Evolutionary conservation across 2,113 vertebrate genomes (phyloP), one percentile per base, ranked within the genome.

Genomic region (Apaloderma vittatum): DNA sequence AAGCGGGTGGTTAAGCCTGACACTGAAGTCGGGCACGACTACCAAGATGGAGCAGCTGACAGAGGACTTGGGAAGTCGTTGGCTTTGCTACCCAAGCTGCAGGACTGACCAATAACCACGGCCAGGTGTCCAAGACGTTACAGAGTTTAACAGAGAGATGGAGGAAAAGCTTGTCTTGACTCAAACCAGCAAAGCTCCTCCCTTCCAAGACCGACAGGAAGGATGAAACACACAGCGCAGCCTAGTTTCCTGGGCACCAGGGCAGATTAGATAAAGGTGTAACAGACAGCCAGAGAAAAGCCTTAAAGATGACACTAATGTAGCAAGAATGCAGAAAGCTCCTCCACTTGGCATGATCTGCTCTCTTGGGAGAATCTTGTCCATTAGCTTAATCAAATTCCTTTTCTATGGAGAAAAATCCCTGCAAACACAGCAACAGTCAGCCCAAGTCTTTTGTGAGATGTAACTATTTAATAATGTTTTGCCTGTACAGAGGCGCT

Each of bases 401-500:
- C 63, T 75, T 75, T 86, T 45, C 94, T 92, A 70, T 0, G 7
- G 24, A 93, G 46, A 49, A 79, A 68, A 3, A 51, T 54, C 54
- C 70, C 81, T 93, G 71, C 73, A 94, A 78, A 91, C 70, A 94
- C 24, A 94, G 66, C 66, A 94, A 86, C 46, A 93, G 70, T 75
- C 55, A 91, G 37, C 0, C 1, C 37, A 40, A 93, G 51, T 61
- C n/a, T 93, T 86, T 46, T 43, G 58, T 2, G 55, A 86, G 46
- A 55, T 9, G 32, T 3, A 51, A 20, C 81, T 96, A 94, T 93
- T 82, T 93, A 88, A 93, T 89, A 79, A 72, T 45, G 61, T 72
- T 97, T 92, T 89, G 54, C 62, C 70, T 83, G 18, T 85, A 96
- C 72, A 82, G 84, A 97, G 36, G 62, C 75, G 90, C 62, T 21